Conservation (phyloP, 2,113 vertebrate genomes). For the Pogonocichla stellata region DNA sequence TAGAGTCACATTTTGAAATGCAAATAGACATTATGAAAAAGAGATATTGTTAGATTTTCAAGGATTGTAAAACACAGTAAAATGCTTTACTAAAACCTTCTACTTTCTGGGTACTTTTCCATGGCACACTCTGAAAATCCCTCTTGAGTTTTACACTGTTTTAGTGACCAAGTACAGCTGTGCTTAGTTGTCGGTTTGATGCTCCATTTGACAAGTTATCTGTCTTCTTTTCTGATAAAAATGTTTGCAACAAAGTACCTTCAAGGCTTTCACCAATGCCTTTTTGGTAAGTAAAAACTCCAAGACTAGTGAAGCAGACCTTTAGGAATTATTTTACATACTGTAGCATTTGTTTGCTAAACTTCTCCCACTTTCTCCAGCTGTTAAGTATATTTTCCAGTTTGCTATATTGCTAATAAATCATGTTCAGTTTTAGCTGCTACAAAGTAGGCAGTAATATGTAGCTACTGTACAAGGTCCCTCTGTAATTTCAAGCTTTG, state of each 20-base stretch:
- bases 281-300: background rate
- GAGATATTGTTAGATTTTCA: background rate
- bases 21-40: background rate
- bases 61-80: background rate
- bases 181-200: background rate
- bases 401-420: background rate
- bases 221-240: background rate
- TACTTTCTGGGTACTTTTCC: background rate
- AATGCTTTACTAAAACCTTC: background rate
- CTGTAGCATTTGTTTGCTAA: background rate
- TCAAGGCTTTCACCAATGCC: background rate
- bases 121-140: background rate
- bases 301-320: background rate
- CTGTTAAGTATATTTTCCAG: background rate
- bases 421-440: background rate
- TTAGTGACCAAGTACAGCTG: background rate
- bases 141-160: background rate
- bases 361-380: fast-evolving
- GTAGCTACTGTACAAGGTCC: background rate
- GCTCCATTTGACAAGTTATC: background rate
- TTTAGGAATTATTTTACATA: background rate
- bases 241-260: background rate
- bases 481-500: background rate
- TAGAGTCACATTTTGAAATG: background rate
- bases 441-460: background rate